phyloP scores from a whole-genome alignment of 1,140 invertebrate species.

The Copidosoma floridanum region DNA sequence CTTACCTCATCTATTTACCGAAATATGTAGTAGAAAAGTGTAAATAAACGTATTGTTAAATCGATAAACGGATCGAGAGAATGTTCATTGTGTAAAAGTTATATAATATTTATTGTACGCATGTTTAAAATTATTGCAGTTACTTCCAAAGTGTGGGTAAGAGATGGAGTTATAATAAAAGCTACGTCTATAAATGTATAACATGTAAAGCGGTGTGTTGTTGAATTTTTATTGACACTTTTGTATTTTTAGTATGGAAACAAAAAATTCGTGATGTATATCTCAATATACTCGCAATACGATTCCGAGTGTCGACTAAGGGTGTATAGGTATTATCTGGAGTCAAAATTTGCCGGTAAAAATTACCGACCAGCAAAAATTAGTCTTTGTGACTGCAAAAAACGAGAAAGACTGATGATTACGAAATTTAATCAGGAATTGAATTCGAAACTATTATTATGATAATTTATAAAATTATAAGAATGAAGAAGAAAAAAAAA shows the following conservation, averaged over 20 bases:
- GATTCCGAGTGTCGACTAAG: slow-evolving; percentile 20
- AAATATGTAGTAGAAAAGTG: too few relatives aligned
- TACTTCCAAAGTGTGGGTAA: neutral
- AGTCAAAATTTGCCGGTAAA: too few relatives aligned
- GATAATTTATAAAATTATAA: too few relatives aligned
- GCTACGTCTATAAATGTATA: slow-evolving; percentile 1
- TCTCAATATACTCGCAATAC: slow-evolving; percentile 25
- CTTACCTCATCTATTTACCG: too few relatives aligned
- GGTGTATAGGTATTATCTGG: too few relatives aligned
- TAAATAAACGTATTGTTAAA: slow-evolving; percentile 25
- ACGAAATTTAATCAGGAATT: slow-evolving; percentile 7
- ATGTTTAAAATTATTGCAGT: slow-evolving; percentile 22
- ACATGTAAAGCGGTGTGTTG: slow-evolving; percentile 18
- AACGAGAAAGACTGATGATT: slow-evolving; percentile 21
- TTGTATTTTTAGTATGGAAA: slow-evolving; percentile 22
- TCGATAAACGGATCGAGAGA: too few relatives aligned
- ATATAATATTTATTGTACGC: slow-evolving; percentile 17
- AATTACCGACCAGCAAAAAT: slow-evolving; percentile 1
- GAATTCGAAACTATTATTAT: neutral
- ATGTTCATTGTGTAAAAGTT: slow-evolving; percentile 14
- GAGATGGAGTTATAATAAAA: slow-evolving; percentile 1
- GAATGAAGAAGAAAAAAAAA: neutral
- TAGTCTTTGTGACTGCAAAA: slow-evolving; percentile 24
- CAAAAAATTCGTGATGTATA: too few relatives aligned
- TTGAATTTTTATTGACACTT: slow-evolving; percentile 25